Base-by-base conservation (phyloP, 2,888 invertebrate species). In the Dicyrtomina minuta region DNA sequence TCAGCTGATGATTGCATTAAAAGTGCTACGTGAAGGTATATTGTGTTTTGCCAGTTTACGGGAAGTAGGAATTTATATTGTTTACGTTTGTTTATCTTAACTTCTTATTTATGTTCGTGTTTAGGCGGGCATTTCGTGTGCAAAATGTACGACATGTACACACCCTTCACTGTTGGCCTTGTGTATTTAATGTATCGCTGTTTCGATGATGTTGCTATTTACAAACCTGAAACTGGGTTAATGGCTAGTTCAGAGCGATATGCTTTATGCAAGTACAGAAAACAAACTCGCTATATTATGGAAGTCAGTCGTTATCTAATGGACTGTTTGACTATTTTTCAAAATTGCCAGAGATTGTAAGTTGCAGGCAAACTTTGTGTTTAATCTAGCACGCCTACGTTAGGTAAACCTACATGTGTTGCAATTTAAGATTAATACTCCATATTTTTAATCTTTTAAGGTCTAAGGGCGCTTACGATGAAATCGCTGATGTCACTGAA, bases 181-280 rank as follows among this genome's bases (percentile, higher is more conserved):
- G 84, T 98, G 49, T 99, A 93, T 81, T 85, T 99, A 74, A 92
- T 99, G 92, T 91, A 92, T 81, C 87, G 89, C 77, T 91, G 92
- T 80, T 99, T 97, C 81, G 87, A 92, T 70, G 86, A 88, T 83
- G 86, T 98, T 24, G 86, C 89, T 66, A 90, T 99, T 71, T 89
- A 93, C 79, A 98, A 99, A 82, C 98, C 98, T 1, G 94, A 96
- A 75, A 92, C 96, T 1, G 96, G 96, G 75, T 86, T 98, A 67
- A 98, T 98, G 0, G 98, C 98, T 0, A 99, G 98, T 82, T 96
- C 98, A 0, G 98, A 99, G 83, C 87, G 97, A 81, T 87, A 79
- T 43, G 33, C 75, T 8, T 55, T 77, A 4, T 75, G 75, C 62
- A 75, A 74, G 41, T 69, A 71, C 66, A 66, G 68, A 44, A 53